A percentile compares a stretch with the other conserved stretches of the same genome.
These are phyloP conservation scores for Sitobion miscanthi DNA, from an alignment of 1,140 invertebrate genomes.

Conservation along the genomic window DNA sequence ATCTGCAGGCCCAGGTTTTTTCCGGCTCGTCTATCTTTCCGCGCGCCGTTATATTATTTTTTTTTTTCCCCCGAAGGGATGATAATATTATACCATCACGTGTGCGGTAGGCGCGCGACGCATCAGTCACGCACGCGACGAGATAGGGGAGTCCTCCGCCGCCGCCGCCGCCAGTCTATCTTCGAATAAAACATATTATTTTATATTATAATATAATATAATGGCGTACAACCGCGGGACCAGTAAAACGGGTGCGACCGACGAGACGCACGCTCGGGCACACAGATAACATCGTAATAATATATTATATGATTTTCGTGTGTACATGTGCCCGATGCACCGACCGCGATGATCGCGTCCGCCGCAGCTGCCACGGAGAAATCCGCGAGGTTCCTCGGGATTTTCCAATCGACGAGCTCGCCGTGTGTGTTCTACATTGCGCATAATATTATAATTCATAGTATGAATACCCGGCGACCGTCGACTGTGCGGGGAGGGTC, in stretches of 20 bases:
- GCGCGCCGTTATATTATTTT: not conserved
- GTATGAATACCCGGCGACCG: too few species aligned
- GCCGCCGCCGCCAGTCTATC: too few species aligned
- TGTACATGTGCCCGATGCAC: too few species aligned
- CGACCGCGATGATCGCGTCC: not conserved
- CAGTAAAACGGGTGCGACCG: not conserved
- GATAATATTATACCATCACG: not conserved
- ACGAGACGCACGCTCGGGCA: not conserved
- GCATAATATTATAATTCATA: too few species aligned
- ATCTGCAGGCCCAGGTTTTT: not conserved
- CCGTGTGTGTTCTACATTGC: not conserved
- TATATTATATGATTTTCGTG: not conserved
- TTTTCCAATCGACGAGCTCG: not conserved
- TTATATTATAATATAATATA: not conserved
- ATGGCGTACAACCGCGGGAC: too few species aligned
- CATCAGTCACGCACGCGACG: constrained; percentile 37
- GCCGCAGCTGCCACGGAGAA: not conserved
- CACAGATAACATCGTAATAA: not conserved
- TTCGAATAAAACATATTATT: not conserved
- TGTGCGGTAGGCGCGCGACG: not conserved
- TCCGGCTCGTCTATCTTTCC: not conserved
- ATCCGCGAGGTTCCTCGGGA: not conserved
- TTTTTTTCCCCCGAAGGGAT: too few species aligned
- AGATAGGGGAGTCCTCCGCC: not conserved
- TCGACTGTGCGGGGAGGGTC: too few species aligned